These are phyloP conservation scores for Tethya wilhelma DNA, from an alignment of 37 sponge, comb jelly and placozoan species.

Conservation along the genomic window DNA sequence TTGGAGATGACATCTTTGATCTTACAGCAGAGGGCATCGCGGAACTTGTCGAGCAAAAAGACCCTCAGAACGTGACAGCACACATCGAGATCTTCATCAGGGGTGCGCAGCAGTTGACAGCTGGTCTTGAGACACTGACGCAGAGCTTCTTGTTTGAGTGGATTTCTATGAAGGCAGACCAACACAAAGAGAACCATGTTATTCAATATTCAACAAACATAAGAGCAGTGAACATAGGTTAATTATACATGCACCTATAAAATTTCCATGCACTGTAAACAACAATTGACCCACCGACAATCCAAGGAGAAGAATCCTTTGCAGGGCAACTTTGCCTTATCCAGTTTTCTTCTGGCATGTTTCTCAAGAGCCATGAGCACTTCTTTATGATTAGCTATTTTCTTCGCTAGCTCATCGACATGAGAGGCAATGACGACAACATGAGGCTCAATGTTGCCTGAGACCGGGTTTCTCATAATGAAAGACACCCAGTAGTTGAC, in stretches of 20 bases:
- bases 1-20: slow-evolving; percentile 17
- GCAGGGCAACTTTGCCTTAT: background rate
- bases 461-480: slow-evolving; percentile 19
- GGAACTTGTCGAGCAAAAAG: slow-evolving; percentile 22
- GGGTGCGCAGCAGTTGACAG: slow-evolving; percentile 11
- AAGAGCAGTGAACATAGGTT: background rate
- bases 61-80: slow-evolving; percentile 50
- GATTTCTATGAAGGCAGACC: background rate
- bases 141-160: slow-evolving; percentile 16
- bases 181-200: too few species aligned
- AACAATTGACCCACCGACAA: slow-evolving; percentile 36
- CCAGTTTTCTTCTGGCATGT: background rate
- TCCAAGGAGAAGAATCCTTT: slow-evolving; percentile 47
- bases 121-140: slow-evolving; percentile 8
- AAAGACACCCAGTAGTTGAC: slow-evolving; percentile 52
- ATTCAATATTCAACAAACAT: too few species aligned
- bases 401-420: slow-evolving; percentile 25
- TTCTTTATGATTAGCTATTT: background rate
- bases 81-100: slow-evolving; percentile 14
- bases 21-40: slow-evolving; percentile 4
- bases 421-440: slow-evolving; percentile 49
- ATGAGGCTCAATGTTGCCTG: slow-evolving; percentile 30
- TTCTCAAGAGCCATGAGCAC: background rate
- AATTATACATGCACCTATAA: background rate
- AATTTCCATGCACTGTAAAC: too few species aligned